Conservation (phyloP, 2,797 vertebrate genomes). For the Hydrocynus forskahlii region DNA sequence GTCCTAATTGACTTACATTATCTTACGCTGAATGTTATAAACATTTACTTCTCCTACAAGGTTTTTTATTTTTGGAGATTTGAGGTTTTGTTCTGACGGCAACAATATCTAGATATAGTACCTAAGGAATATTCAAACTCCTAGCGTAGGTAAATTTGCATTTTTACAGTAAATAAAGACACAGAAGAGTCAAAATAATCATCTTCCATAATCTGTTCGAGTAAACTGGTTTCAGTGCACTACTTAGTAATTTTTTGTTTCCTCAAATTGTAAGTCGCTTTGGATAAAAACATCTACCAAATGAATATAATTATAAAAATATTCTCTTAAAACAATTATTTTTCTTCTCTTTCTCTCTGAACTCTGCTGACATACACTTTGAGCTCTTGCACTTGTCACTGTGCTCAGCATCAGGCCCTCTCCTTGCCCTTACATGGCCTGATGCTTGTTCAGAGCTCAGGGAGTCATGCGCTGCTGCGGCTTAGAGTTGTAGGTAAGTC, state of each 20-base stretch:
- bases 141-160: too few relatives aligned
- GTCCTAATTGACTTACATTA: too few relatives aligned
- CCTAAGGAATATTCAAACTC: neutral
- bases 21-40: too few relatives aligned
- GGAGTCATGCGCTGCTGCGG: neutral
- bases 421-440: neutral
- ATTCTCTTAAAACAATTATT: too few relatives aligned
- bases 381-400: slow-evolving; percentile 2
- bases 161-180: too few relatives aligned
- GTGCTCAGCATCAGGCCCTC: neutral
- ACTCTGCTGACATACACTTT: neutral
- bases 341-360: slow-evolving; percentile 4
- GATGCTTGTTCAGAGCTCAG: neutral
- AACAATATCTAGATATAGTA: too few relatives aligned
- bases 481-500: neutral
- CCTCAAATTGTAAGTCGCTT: too few relatives aligned
- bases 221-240: neutral
- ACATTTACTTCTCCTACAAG: too few relatives aligned
- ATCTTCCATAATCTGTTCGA: neutral
- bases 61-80: too few relatives aligned
- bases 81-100: too few relatives aligned
- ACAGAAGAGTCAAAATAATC: neutral
- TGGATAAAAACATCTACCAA: too few relatives aligned
- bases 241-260: neutral
- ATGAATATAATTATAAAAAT: too few relatives aligned